phyloP scores from a whole-genome alignment of 2,888 invertebrate genomes.

The Torymus aiolomorphi region DNA sequence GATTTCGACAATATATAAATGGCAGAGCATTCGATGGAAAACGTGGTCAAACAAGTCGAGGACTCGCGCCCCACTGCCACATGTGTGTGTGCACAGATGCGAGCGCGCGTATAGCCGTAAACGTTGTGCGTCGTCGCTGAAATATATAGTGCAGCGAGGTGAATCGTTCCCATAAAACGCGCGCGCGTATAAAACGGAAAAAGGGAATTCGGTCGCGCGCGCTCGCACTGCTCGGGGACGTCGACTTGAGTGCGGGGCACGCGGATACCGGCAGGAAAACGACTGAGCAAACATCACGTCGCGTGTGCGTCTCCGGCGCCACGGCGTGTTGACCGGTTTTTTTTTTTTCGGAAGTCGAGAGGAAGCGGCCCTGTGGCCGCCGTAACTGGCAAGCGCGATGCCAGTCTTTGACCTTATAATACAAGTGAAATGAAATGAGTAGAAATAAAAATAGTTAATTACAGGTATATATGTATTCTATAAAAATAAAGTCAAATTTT shows the following conservation, averaged over 20 bases:
- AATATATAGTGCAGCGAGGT: conserved; percentile 48
- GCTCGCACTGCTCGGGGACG: neutral
- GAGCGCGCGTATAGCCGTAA: neutral
- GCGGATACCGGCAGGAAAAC: conserved; percentile 47
- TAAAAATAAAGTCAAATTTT: no score
- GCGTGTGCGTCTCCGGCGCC: neutral
- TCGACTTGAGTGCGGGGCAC: no score
- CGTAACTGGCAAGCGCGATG: no score
- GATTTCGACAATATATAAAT: conserved; percentile 15
- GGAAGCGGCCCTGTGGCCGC: no score
- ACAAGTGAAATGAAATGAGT: no score
- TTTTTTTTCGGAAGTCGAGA: conserved; percentile 11
- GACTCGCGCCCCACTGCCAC: conserved; percentile 6
- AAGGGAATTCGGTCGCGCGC: conserved; percentile 40
- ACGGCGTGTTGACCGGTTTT: neutral
- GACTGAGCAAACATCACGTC: conserved; percentile 61
- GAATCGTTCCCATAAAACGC: conserved; percentile 50
- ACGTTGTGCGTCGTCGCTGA: conserved; percentile 25
- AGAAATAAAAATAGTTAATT: no score
- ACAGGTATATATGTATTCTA: no score
- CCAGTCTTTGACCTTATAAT: no score
- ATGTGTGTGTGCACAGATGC: conserved; percentile 42
- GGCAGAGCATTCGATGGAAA: conserved; percentile 6
- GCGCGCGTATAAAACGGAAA: conserved; percentile 50
- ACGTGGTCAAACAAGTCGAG: neutral